phyloP scores from a whole-genome alignment of 2,113 vertebrate species.

The Dryoscopus gambensis region DNA sequence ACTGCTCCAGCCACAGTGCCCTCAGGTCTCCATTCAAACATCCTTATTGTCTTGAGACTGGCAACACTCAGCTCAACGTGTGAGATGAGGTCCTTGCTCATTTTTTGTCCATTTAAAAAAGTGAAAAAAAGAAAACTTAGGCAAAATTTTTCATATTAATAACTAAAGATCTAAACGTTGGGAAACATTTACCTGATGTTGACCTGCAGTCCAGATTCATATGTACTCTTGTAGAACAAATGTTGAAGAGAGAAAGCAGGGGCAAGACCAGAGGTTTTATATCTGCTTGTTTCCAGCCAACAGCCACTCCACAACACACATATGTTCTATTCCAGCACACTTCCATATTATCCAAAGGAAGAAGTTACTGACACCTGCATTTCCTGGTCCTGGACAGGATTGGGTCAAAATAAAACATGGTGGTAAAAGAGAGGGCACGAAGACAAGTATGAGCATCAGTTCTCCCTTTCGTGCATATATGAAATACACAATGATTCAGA shows the following conservation, averaged over 20 bases:
- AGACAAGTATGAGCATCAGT: neutral
- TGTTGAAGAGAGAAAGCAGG: neutral
- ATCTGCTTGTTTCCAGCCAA: neutral
- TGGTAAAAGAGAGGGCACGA: neutral
- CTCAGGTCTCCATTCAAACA: neutral
- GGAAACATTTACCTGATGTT: neutral
- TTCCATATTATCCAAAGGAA: neutral
- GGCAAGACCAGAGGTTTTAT: neutral
- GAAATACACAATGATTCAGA: neutral
- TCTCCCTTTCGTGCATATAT: neutral
- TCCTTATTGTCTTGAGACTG: neutral
- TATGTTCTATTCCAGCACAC: neutral
- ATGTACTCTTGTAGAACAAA: neutral
- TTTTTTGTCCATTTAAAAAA: neutral
- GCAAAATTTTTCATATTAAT: neutral
- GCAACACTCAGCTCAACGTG: neutral
- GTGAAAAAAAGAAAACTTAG: neutral
- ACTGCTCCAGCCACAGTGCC: fast-evolving
- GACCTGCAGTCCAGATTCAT: neutral
- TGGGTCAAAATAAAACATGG: neutral
- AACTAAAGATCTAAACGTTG: neutral
- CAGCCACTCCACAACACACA: neutral
- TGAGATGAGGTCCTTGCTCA: neutral
- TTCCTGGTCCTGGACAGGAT: neutral
- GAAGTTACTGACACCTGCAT: neutral